Evolutionary conservation across 1,140 invertebrate genomes (phyloP), one percentile per base, ranked within the genome.

Genomic region (Euwallacea similis): DNA sequence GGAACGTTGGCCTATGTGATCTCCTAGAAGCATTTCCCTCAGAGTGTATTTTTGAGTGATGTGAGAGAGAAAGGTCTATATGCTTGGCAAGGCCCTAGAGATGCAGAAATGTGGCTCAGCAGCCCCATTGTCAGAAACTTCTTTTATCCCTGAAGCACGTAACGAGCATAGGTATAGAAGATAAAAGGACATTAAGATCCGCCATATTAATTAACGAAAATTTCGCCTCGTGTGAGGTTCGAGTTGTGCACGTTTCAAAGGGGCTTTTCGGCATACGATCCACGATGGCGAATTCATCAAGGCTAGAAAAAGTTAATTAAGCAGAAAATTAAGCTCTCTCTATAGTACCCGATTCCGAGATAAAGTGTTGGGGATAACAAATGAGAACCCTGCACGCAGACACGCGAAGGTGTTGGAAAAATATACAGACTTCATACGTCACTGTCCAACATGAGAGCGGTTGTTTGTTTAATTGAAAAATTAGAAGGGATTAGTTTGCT

Each of bases 371-470:
- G 8, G 58, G 67, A 61, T 61, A 69, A 69, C 59, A 62, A 69
- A 69, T 69, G 60, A 62, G 59, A 10, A 9, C 11, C 33, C 9
- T 10, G 21, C 56, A 69, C 67, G 67, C 58, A n/a, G 43, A 53
- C 67, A 69, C 67, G 67, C 67, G 15, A 69, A 69, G 46, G 67
- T 69, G 67, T 69, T 69, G 67, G 58, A 69, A 56, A 53, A 61
- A 69, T 59, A 56, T 59, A 59, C 58, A 59, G 21, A 9, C 59
- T 69, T 42, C 67, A 69, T 69, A 69, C 58, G 59, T 69, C 67
- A 61, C 56, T 69, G 67, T 69, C 67, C 54, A 50, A 13, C 13
- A 41, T 50, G 46, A 13, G 46, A 50, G 46, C 11, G 46, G 43
- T 50, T 33, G 61, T 64, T 64, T 46, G 61, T 64, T 47, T 64